phyloP scores from a whole-genome alignment of 2,888 invertebrate genomes.

The Trichogramma evanescens region DNA sequence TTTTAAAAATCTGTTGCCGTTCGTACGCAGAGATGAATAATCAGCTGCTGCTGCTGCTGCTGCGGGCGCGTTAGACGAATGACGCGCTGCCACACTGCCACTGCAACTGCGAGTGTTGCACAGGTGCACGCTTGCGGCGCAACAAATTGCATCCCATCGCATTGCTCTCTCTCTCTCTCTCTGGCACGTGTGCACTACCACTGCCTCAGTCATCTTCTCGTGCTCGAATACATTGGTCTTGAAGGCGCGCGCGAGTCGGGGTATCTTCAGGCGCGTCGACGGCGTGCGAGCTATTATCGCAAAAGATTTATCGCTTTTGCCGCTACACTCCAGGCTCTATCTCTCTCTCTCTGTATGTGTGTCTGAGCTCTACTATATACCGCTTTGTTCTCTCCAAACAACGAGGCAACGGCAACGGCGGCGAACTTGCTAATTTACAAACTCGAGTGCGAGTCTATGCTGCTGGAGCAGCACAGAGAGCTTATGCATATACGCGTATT shows the following conservation, averaged over 20 bases:
- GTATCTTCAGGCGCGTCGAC: constrained; percentile 4
- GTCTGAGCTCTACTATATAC: too few relatives aligned
- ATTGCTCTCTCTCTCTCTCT: not conserved
- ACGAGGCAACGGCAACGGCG: not conserved
- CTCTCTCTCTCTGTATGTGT: not conserved
- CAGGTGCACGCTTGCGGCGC: not conserved
- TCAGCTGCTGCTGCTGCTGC: too few relatives aligned
- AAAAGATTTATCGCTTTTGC: constrained; percentile 30
- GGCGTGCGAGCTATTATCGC: constrained; percentile 25
- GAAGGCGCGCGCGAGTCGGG: not conserved
- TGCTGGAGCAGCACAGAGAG: constrained; percentile 2
- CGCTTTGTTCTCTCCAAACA: not conserved
- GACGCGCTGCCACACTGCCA: too few relatives aligned
- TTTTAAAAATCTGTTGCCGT: too few relatives aligned
- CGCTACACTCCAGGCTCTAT: not conserved
- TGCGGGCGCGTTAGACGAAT: too few relatives aligned
- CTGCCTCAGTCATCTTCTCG: too few relatives aligned
- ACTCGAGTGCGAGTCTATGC: constrained; percentile 24
- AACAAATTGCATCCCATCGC: constrained; percentile 11
- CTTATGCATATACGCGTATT: too few relatives aligned
- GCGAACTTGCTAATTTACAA: constrained; percentile 32
- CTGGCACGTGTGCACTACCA: too few relatives aligned
- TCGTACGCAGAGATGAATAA: too few relatives aligned
- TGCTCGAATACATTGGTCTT: too few relatives aligned
- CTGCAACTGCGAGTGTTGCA: too few relatives aligned